These are phyloP conservation scores for Drosophila atroscutellata DNA, from an alignment of 2,888 invertebrate genomes.

Conservation along the genomic window DNA sequence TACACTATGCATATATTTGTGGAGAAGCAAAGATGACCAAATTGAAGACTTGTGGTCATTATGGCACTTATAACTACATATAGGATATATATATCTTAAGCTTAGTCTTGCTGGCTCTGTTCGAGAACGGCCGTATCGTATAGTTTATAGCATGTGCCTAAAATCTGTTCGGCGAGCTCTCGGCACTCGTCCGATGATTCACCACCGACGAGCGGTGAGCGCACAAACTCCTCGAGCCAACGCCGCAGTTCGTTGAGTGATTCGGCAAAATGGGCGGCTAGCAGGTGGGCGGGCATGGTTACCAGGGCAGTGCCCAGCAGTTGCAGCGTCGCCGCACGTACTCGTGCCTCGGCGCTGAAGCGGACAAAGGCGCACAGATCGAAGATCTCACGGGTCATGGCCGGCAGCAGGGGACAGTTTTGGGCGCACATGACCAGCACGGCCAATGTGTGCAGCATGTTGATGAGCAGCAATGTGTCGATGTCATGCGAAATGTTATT, in stretches of 20 bases:
- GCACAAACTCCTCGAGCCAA: constrained; percentile 88
- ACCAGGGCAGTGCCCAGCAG: constrained; percentile 89
- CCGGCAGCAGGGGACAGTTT: constrained; percentile 88
- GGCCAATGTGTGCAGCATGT: constrained; percentile 89
- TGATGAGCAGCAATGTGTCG: constrained; percentile 89
- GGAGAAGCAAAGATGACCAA: constrained; percentile 3
- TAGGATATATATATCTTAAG: not conserved
- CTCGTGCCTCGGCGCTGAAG: constrained; percentile 88
- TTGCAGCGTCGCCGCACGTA: constrained; percentile 89
- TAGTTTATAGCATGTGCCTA: constrained; percentile 83
- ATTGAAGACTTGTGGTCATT: not conserved
- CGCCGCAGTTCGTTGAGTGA: constrained; percentile 88
- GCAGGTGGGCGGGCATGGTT: constrained; percentile 87
- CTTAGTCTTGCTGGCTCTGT: constrained; percentile 23
- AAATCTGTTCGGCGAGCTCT: constrained; percentile 87
- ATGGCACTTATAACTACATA: not conserved
- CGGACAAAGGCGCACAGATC: constrained; percentile 89
- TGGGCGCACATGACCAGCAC: constrained; percentile 89
- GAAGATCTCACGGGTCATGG: constrained; percentile 90
- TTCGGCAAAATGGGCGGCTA: constrained; percentile 87
- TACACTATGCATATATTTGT: not conserved
- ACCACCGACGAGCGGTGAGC: constrained; percentile 86
- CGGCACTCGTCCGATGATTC: constrained; percentile 89
- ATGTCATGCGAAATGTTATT: constrained; percentile 87
- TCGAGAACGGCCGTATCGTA: constrained; percentile 41